phyloP scores from a whole-genome alignment of 1,140 invertebrate genomes.

The Habropoda laboriosa region DNA sequence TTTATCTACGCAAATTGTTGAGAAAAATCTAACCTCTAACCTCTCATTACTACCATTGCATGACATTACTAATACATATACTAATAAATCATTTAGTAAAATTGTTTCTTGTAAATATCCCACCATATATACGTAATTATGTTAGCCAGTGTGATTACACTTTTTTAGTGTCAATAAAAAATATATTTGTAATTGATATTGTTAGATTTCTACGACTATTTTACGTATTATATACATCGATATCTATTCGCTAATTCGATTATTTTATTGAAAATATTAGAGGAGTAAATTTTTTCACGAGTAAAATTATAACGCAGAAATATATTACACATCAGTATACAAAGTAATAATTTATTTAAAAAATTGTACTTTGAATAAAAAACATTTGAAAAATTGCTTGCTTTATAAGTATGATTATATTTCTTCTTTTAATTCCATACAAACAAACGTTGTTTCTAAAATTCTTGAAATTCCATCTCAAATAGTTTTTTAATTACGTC shows the following conservation, averaged over 20 bases:
- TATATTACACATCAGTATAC: conserved; percentile 13
- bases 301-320: neutral
- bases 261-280: neutral
- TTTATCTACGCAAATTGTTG: neutral
- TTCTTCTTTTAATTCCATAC: neutral
- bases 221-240: neutral
- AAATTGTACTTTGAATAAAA: conserved; percentile 54
- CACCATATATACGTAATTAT: no score
- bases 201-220: neutral
- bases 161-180: neutral
- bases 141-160: no score
- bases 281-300: neutral
- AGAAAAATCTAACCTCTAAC: neutral
- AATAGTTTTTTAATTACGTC: conserved; percentile 76
- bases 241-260: neutral
- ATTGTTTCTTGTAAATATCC: neutral
- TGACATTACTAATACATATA: no score
- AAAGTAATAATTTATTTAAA: conserved; percentile 62
- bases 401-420: conserved; percentile 14
- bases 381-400: conserved; percentile 44
- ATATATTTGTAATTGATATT: neutral
- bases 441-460: conserved; percentile 23
- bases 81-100: no score
- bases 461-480: conserved; percentile 79
- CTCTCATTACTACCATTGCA: neutral